Percentiles rank a stretch among this genome's conserved stretches.
phyloP scores from a whole-genome alignment of 2,888 invertebrate species.

The Blastobasis adustella region DNA sequence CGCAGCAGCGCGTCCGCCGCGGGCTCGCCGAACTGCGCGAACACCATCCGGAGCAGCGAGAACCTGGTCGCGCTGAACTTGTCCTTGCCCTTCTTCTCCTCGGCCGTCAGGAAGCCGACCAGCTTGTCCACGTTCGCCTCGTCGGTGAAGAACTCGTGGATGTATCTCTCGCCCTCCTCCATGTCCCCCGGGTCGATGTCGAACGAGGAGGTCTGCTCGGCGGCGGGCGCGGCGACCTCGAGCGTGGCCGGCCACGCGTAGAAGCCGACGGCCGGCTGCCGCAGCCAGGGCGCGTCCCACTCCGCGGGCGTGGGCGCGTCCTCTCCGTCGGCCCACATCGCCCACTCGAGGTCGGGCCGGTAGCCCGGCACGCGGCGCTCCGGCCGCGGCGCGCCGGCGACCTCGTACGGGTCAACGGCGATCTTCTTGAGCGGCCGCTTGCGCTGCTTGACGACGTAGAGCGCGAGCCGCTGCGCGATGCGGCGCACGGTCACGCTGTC shows the following conservation, averaged over 20 bases:
- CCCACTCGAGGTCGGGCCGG: constrained; percentile 83
- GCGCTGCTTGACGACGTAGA: constrained; percentile 81
- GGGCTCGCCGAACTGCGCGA: constrained; percentile 83
- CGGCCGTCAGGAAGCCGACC: constrained; percentile 83
- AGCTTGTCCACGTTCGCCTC: constrained; percentile 80
- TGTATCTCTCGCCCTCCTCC: constrained; percentile 77
- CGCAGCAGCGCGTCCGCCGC: constrained; percentile 77
- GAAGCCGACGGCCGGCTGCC: constrained; percentile 80
- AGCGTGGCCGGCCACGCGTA: constrained; percentile 74
- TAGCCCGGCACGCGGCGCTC: constrained; percentile 60
- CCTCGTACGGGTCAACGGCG: constrained; percentile 70
- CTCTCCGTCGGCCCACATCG: constrained; percentile 78
- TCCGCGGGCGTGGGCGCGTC: constrained; percentile 78
- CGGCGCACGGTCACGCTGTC: constrained; percentile 89
- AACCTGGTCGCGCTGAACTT: constrained; percentile 82
- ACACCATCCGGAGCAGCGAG: constrained; percentile 85
- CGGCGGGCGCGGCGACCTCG: constrained; percentile 80
- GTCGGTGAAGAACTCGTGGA: constrained; percentile 80
- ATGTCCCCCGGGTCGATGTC: constrained; percentile 71
- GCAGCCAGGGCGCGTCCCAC: constrained; percentile 83
- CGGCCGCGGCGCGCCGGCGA: constrained; percentile 47
- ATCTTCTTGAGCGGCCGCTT: constrained; percentile 79
- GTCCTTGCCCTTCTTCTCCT: constrained; percentile 90
- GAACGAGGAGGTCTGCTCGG: constrained; percentile 75
- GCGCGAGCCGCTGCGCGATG: constrained; percentile 76